Base-by-base conservation (phyloP, 2,113 vertebrate genomes). In the Oenanthe oenanthe region DNA sequence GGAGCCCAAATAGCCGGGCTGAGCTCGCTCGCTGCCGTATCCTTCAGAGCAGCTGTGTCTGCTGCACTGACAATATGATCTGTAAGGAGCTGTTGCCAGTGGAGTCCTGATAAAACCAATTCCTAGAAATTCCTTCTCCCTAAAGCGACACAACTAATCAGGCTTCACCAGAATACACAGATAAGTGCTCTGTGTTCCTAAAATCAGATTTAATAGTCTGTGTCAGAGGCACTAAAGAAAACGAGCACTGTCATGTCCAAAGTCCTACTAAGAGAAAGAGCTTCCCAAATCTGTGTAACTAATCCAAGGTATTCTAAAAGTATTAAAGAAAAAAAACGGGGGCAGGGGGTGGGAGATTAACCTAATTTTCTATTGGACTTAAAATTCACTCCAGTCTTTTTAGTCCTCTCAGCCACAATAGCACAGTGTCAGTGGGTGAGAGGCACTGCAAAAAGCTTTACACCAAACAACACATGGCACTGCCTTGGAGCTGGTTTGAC, bases 41-140 rank as follows among this genome's bases (percentile, higher is more conserved):
- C 81, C 2, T 67, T 94, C 66, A 28, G 4, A 93, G 95, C 89
- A 92, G 93, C 80, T 54, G 75, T 3, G 9, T 45, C 83, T 95
- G 89, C 93, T 91, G 66, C 88, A 36, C 43, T 95, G 97, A 96
- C 94, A 94, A 85, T 72, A 93, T 96, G 97, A 97, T 97, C 97
- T 97, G 95, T 96, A 96, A 96, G 93, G 95, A 97, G 66, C 85
- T 96, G 93, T 70, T 92, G 86, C 95, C 94, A 92, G 94, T 67
- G 70, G 51, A 91, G 89, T 94, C 92, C 88, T 88, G 94, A 97
- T 97, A 96, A 96, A 96, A 81, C 82, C 76, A 50, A 21, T 97
- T 94, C 93, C 51, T 81, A 85, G 91, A 90, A 95, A 73, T 88
- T 86, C 88, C 72, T 93, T 67, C 73, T 80, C 58, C 86, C 67